Conservation (phyloP, 35 echinoderm and acorn worm genomes). For the Nesometra sesokonis region DNA sequence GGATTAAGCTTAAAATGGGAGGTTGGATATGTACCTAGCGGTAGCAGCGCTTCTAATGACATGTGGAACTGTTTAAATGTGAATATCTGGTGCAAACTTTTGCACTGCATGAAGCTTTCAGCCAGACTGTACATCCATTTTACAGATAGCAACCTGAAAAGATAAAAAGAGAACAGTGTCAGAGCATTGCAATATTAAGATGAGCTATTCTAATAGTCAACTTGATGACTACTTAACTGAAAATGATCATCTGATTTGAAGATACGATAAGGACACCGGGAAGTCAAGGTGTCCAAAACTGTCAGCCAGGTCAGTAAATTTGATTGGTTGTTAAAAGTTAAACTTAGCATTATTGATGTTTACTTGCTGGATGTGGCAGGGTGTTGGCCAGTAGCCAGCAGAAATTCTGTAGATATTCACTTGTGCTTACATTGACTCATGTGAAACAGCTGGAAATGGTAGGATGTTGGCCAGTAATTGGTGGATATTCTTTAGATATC, state of each 20-base stretch:
- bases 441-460: too few species aligned
- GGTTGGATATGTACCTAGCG: constrained; percentile 61
- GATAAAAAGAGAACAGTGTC: background rate
- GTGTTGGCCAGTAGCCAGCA: constrained; percentile 42
- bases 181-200: too few species aligned
- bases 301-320: too few species aligned
- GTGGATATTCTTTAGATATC: too few species aligned
- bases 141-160: constrained; percentile 35
- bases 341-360: too few species aligned
- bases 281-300: too few species aligned
- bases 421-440: constrained; percentile 52
- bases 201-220: too few species aligned
- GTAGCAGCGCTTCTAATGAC: constrained; percentile 52
- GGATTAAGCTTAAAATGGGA: background rate
- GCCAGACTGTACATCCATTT: constrained; percentile 67
- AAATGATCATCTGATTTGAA: too few species aligned
- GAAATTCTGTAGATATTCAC: constrained; percentile 57
- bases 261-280: too few species aligned
- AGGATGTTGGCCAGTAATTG: too few species aligned
- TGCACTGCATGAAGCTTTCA: constrained; percentile 50
- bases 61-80: constrained; percentile 37
- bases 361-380: constrained; percentile 59
- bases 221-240: too few species aligned
- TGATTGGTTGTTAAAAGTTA: too few species aligned
- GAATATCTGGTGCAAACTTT: constrained; percentile 48